Evolutionary conservation across 2,113 vertebrate species (phyloP).

Genomic region (Sceloporus tristichus): DNA sequence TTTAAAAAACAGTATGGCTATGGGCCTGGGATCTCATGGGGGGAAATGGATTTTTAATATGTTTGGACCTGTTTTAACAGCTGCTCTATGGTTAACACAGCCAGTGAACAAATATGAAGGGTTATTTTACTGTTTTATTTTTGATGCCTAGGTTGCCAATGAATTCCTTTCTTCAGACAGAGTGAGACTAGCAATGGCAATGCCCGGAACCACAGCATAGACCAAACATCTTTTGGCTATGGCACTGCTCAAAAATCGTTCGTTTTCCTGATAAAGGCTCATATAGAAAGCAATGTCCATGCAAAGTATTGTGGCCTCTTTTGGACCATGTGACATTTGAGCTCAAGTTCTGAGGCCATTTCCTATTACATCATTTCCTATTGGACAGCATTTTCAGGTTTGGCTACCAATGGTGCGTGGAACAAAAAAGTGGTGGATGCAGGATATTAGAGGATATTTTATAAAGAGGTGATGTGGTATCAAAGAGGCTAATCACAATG

Average conservation of each 20-base stretch:
- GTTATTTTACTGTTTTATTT: constrained; percentile 64
- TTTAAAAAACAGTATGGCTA: constrained; percentile 64
- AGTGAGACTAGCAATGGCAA: constrained; percentile 39
- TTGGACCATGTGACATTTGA: background rate
- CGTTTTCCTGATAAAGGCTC: constrained; percentile 9
- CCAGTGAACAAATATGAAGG: constrained; percentile 55
- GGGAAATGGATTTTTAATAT: constrained; percentile 51
- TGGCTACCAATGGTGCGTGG: background rate
- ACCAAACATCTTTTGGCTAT: constrained; percentile 14
- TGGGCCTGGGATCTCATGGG: constrained; percentile 32
- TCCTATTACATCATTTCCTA: background rate
- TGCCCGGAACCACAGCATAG: constrained; percentile 9
- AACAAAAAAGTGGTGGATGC: background rate
- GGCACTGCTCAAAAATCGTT: background rate
- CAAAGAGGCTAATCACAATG: background rate
- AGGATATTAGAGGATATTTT: background rate
- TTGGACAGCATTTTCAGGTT: background rate
- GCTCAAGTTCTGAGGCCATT: background rate
- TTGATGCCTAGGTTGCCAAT: constrained; percentile 48
- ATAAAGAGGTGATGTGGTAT: background rate
- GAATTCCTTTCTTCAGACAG: constrained; percentile 52
- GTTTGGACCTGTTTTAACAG: constrained; percentile 63
- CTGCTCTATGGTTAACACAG: constrained; percentile 56
- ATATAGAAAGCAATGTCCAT: background rate
- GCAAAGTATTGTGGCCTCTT: too few species aligned